Evolutionary conservation across 2,888 invertebrate genomes (phyloP).

Genomic region (Seira musarum): DNA sequence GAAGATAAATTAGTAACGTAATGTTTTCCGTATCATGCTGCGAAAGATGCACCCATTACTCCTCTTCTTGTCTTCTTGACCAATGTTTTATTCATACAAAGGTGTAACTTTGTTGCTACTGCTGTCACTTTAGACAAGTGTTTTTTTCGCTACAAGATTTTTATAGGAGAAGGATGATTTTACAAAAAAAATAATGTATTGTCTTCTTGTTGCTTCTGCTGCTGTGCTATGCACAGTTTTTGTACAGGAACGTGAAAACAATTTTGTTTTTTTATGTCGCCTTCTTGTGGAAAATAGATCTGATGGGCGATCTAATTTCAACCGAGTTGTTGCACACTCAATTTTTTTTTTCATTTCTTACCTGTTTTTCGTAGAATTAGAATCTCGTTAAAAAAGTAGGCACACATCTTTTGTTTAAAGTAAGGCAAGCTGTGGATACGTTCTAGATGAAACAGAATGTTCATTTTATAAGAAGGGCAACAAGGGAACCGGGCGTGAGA

Average conservation of each 20-base stretch:
- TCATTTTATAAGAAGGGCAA: constrained; percentile 48
- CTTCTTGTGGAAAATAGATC: constrained; percentile 39
- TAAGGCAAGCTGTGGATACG: constrained; percentile 55
- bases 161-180: constrained; percentile 42
- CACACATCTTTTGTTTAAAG: constrained; percentile 19
- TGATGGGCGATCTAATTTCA: constrained; percentile 51
- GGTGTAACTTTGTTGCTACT: background rate
- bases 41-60: constrained; percentile 29
- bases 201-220: constrained; percentile 21
- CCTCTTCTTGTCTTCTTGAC: constrained; percentile 21
- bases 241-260: constrained; percentile 33
- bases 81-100: constrained; percentile 24
- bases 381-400: constrained; percentile 23
- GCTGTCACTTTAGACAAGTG: constrained; percentile 9
- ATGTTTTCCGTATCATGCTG: constrained; percentile 28
- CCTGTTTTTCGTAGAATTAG: constrained; percentile 13
- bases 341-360: constrained; percentile 11
- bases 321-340: constrained; percentile 19
- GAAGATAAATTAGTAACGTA: constrained; percentile 34
- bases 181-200: constrained; percentile 33
- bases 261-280: constrained; percentile 40
- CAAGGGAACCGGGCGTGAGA: constrained; percentile 49
- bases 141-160: constrained; percentile 22
- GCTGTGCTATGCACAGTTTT: constrained; percentile 3
- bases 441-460: constrained; percentile 46